Percentiles rank a stretch among this genome's conserved stretches.
These are phyloP conservation scores for Polymixis lichenea DNA, from an alignment of 2,888 invertebrate species.

Conservation along the genomic window DNA sequence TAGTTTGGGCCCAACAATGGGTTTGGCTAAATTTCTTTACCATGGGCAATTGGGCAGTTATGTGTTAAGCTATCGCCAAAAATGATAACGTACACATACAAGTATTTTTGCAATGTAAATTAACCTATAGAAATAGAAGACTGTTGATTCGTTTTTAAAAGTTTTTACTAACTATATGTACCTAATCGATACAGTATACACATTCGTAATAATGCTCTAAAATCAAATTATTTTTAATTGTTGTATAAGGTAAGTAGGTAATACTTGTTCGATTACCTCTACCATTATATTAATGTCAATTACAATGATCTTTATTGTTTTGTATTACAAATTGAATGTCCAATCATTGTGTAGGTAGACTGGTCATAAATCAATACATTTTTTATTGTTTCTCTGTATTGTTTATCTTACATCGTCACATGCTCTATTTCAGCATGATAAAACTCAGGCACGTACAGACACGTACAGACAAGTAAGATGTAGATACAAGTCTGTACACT, in stretches of 20 bases:
- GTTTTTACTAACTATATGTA: constrained; percentile 18
- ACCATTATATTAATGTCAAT: constrained; percentile 9
- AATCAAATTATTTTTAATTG: neutral
- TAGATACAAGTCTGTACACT: constrained; percentile 24
- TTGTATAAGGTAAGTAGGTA: neutral
- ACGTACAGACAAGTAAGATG: constrained; percentile 25
- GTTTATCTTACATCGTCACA: constrained; percentile 41
- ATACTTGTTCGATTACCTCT: neutral
- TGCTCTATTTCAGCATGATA: constrained; percentile 43
- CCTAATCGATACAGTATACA: neutral
- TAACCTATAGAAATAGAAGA: neutral
- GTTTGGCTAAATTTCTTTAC: constrained; percentile 1
- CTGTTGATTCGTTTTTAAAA: constrained; percentile 6
- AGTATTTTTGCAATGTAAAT: constrained; percentile 12
- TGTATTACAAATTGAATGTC: constrained; percentile 23
- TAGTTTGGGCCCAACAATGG: constrained; percentile 27
- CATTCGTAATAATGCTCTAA: constrained; percentile 11
- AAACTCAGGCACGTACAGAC: constrained; percentile 32
- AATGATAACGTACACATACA: neutral
- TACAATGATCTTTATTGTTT: constrained; percentile 18
- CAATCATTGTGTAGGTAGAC: constrained; percentile 16
- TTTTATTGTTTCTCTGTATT: constrained; percentile 26
- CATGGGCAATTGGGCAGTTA: neutral
- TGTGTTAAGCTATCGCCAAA: neutral
- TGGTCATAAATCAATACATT: constrained; percentile 41